A percentile compares a stretch with the other conserved stretches of the same genome.
Evolutionary conservation across 2,888 invertebrate species (phyloP).

Genomic region (Cephonodes hylas): DNA sequence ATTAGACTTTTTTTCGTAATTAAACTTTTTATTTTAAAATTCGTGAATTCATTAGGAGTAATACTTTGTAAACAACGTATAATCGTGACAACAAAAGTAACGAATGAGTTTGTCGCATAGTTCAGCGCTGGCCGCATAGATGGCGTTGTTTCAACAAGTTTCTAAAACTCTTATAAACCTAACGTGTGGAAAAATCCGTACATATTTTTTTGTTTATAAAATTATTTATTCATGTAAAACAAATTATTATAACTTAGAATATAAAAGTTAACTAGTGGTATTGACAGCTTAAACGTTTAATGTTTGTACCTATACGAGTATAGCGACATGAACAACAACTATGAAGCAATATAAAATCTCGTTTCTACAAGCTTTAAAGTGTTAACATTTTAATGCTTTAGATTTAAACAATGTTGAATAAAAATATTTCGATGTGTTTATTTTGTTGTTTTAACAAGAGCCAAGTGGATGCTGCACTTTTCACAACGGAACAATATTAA

Average conservation of each 20-base stretch:
- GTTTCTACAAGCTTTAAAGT: no score
- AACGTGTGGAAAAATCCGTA: background rate
- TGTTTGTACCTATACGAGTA: no score
- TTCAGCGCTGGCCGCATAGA: background rate
- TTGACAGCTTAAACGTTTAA: no score
- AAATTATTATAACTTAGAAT: no score
- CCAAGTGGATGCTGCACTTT: background rate
- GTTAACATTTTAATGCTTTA: background rate
- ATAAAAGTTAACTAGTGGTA: no score
- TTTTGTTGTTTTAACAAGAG: background rate
- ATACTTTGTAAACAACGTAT: background rate
- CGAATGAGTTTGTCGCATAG: background rate
- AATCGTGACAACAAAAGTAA: background rate
- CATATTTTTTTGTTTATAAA: no score
- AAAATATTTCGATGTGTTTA: background rate
- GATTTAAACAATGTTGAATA: background rate
- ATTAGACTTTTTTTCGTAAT: no score
- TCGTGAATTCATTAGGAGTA: background rate
- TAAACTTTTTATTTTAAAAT: no score
- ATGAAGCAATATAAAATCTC: no score
- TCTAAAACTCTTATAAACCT: background rate
- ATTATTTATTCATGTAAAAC: no score
- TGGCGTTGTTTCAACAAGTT: background rate
- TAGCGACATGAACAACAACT: no score
- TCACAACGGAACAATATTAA: slow-evolving; percentile 39